These are phyloP conservation scores for Cervus canadensis DNA, from an alignment of 2,113 vertebrate species.

Conservation along the genomic window DNA sequence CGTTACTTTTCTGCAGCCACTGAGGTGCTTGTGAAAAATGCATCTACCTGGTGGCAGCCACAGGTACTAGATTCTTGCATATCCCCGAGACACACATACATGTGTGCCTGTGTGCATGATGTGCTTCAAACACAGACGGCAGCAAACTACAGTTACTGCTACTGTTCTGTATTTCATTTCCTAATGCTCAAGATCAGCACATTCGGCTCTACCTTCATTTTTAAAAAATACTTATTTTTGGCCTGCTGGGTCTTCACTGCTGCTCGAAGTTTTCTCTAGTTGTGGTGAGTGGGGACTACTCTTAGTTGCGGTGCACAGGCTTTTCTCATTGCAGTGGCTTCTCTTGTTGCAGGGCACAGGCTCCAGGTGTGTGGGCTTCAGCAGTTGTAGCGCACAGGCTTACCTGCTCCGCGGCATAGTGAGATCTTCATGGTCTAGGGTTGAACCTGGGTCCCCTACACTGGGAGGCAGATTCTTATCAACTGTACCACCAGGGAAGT, in stretches of 20 bases:
- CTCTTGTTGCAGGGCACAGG: background rate
- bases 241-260: background rate
- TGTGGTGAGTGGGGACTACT: background rate
- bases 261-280: background rate
- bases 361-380: background rate
- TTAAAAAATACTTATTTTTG: background rate
- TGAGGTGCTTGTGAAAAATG: background rate
- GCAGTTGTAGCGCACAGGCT: fast-evolving
- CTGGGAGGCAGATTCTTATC: background rate
- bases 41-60: background rate
- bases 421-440: background rate
- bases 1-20: background rate
- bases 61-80: background rate
- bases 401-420: background rate
- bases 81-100: background rate
- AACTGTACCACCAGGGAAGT: background rate
- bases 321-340: background rate
- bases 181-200: background rate
- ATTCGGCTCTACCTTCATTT: background rate
- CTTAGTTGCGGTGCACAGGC: background rate
- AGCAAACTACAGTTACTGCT: background rate
- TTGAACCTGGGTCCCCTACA: background rate
- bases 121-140: background rate
- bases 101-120: background rate
- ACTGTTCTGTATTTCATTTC: background rate